Evolutionary conservation across 64 coral and sea anemone species (phyloP), one percentile per base, ranked within the genome.

Genomic region (Actinia equina): DNA sequence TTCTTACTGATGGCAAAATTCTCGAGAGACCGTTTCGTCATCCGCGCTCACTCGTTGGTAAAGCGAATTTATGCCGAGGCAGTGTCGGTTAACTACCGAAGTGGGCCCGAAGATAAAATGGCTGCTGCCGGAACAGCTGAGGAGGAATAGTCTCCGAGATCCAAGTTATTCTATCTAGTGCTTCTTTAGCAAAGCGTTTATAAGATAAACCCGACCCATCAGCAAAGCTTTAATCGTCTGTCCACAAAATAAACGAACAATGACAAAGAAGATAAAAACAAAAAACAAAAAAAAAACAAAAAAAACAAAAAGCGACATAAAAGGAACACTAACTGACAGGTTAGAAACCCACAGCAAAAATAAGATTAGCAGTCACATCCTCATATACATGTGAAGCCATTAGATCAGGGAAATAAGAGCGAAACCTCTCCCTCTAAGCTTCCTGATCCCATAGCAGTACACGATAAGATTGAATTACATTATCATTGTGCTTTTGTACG

Each of bases 201-300:
- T 30, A 4, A 65, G 62, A 65, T 65, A n/a, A 65, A 65, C 62
- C 55, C 30, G 30, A 37, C 30, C n/a, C 69, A 41, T 74, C 69
- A 74, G 23, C 69, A 74, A 52, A 51, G 78, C 49, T 81, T 52
- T 81, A 4, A 81, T 81, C 78, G 43, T 81, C 78, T 81, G 78
- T 81, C 78, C 78, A 81, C 78, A 81, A 49, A 81, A 7, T 65
- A 65, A 81, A 8, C 78, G 23, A 81, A 81, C 78, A 81, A 17
- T 49, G 43, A 81, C 44, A n/a, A n/a, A n/a, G 8, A 81, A 81
- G 69, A 74, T 74, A 74, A 27, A 74, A 15, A 74, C n/a, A 17
- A 74, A 74, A n/a, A 74, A 49, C 45, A 17, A n/a, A 67, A 9
- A 67, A n/a, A 67, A 0, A 30, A 74, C 69, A 74, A n/a, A n/a